Evolutionary conservation across 92 coral and sea anemone species (phyloP).

Genomic region (Parazoanthus atlanticus): DNA sequence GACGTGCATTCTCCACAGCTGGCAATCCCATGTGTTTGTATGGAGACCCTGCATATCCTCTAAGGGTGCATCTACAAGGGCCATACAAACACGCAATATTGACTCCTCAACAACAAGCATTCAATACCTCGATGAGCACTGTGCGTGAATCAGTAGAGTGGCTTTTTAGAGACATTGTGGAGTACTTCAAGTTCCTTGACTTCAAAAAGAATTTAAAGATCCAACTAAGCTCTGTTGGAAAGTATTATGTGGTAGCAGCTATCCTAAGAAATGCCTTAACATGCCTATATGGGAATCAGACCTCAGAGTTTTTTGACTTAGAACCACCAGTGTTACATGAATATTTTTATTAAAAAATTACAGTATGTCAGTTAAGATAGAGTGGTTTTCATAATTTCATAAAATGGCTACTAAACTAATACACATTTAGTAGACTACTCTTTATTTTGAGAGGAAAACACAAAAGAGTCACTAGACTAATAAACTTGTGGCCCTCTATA

Average conservation of each 20-base stretch:
- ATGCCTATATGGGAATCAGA: neutral
- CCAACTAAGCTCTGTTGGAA: conserved; percentile 29
- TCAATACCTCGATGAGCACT: conserved; percentile 24
- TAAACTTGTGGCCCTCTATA: neutral
- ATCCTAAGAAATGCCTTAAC: conserved; percentile 26
- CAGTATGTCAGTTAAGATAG: neutral
- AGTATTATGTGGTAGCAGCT: conserved; percentile 19
- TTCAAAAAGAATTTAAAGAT: conserved; percentile 30
- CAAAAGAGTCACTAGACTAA: neutral
- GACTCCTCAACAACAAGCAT: conserved; percentile 15
- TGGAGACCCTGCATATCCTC: neutral
- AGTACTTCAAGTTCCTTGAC: neutral
- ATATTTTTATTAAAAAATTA: neutral
- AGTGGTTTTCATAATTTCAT: neutral
- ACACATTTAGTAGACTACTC: neutral
- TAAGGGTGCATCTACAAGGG: conserved; percentile 30
- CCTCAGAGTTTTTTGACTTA: neutral
- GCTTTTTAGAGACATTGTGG: conserved; percentile 26
- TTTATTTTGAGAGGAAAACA: conserved; percentile 6
- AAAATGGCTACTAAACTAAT: conserved; percentile 15
- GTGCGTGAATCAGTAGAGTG: conserved; percentile 22
- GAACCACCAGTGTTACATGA: neutral
- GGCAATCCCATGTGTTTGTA: conserved; percentile 24
- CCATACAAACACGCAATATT: conserved; percentile 16
- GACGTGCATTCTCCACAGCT: conserved; percentile 36